A percentile compares a stretch with the other conserved stretches of the same genome.
Conservation (phyloP, 2,113 vertebrate genomes). For the Rhinogobius similis region DNA sequence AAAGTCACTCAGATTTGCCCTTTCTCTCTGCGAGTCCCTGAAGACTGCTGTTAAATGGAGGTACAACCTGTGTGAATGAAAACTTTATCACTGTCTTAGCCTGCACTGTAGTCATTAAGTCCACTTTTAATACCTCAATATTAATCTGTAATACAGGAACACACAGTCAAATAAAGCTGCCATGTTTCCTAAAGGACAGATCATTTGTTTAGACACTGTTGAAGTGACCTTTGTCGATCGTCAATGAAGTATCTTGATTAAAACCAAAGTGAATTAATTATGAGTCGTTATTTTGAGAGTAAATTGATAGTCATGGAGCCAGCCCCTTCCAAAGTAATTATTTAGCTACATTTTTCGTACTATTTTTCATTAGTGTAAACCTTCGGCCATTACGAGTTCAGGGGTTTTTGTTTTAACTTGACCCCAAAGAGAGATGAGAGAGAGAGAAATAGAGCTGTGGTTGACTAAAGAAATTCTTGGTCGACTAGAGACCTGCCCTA, state of each 20-base stretch:
- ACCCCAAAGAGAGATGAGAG: too few relatives aligned
- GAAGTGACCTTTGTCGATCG: background rate
- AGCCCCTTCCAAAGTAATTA: too few relatives aligned
- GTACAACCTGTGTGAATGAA: conserved; percentile 18
- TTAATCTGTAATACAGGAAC: background rate
- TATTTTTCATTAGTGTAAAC: too few relatives aligned
- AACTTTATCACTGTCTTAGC: background rate
- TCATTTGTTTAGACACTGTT: background rate
- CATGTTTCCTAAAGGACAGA: background rate
- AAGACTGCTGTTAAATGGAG: conserved; percentile 23
- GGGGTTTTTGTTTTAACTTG: too few relatives aligned
- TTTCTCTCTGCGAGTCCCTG: conserved; percentile 36
- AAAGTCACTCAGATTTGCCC: conserved; percentile 49
- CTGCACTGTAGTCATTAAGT: background rate
- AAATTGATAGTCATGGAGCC: too few relatives aligned
- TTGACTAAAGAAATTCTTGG: too few relatives aligned
- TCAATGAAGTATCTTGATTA: background rate
- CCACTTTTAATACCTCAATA: background rate
- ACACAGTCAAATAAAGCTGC: background rate
- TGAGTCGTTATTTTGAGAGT: background rate
- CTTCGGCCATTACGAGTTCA: too few relatives aligned
- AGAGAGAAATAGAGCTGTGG: too few relatives aligned
- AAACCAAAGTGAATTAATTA: background rate
- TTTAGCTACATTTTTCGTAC: too few relatives aligned
- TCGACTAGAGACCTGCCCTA: too few relatives aligned